phyloP scores from a whole-genome alignment of 2,888 invertebrate species.

The Eristalinus aeneus region DNA sequence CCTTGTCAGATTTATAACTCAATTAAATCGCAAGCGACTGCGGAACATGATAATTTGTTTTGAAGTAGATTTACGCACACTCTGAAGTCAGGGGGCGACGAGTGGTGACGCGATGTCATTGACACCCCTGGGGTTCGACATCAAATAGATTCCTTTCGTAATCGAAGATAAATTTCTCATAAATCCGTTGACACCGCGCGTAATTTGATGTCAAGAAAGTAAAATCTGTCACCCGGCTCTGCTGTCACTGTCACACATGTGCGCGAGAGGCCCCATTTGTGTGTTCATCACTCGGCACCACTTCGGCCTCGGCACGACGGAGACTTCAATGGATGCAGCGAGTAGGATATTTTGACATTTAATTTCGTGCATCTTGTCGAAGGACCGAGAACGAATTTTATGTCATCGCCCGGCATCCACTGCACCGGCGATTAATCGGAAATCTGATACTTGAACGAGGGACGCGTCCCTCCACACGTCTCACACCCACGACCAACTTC shows the following conservation, averaged over 20 bases:
- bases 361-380: constrained; percentile 20
- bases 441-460: constrained; percentile 25
- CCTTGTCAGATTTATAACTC: constrained; percentile 22
- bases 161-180: constrained; percentile 19
- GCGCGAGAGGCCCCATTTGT: constrained; percentile 19
- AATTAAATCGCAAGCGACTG: constrained; percentile 20
- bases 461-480: not conserved
- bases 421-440: constrained; percentile 36
- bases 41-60: constrained; percentile 17
- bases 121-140: constrained; percentile 21
- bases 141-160: not conserved
- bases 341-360: constrained; percentile 53
- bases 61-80: constrained; percentile 31
- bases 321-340: not conserved
- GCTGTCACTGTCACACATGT: not conserved
- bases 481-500: constrained; percentile 18
- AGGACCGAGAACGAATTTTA: constrained; percentile 7
- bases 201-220: constrained; percentile 36
- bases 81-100: constrained; percentile 20
- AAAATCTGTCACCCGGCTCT: constrained; percentile 12
- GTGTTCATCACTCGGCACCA: constrained; percentile 29
- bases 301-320: not conserved
- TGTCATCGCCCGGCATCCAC: constrained; percentile 30
- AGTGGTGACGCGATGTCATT: constrained; percentile 40
- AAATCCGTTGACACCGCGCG: constrained; percentile 39